A percentile compares a stretch with the other conserved stretches of the same genome.
Conservation (phyloP, 2,113 vertebrate species). For the Zosterops japonicus region DNA sequence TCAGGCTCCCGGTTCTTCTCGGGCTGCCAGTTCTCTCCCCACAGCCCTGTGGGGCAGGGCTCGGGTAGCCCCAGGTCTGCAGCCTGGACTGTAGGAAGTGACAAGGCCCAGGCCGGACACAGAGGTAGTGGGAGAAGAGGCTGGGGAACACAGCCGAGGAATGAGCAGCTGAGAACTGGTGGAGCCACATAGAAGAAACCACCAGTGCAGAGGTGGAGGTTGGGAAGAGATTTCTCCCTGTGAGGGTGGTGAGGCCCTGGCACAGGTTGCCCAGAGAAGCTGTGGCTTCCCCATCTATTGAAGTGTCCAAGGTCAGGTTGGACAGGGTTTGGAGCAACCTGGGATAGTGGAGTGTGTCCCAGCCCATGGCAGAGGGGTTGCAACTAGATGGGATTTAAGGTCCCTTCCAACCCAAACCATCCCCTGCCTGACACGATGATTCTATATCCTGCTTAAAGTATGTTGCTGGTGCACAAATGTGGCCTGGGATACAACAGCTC, state of each 20-base stretch:
- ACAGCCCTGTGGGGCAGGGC: neutral
- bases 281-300: rapidly evolving
- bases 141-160: rapidly evolving
- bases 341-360: neutral
- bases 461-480: neutral
- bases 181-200: neutral
- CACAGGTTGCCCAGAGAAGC: neutral
- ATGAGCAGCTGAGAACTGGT: neutral
- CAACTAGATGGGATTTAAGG: neutral
- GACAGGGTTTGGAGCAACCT: neutral
- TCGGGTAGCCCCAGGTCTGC: no score
- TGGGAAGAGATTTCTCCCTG: neutral
- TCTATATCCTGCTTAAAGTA: neutral
- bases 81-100: neutral
- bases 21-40: neutral
- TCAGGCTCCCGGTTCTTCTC: neutral
- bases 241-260: neutral
- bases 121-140: neutral
- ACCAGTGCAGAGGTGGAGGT: no score
- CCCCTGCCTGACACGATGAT: neutral
- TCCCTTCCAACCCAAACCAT: neutral
- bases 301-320: neutral
- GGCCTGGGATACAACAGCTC: neutral
- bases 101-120: neutral
- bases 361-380: neutral